These are phyloP conservation scores for Mormyrus iriodes DNA, from an alignment of 2,113 vertebrate species.

Conservation along the genomic window DNA sequence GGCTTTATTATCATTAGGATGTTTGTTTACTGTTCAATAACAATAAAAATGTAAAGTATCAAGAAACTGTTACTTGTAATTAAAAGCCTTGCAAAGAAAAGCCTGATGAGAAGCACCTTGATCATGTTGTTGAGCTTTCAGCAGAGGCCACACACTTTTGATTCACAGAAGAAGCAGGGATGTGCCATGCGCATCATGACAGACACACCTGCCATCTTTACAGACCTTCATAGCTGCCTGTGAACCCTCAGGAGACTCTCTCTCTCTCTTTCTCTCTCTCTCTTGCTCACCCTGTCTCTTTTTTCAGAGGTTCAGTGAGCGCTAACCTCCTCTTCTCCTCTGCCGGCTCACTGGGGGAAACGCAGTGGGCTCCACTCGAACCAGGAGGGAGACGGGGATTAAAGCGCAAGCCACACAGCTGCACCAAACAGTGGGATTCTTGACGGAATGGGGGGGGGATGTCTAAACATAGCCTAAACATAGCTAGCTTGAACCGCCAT, in stretches of 20 bases:
- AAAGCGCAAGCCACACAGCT: slow-evolving; percentile 8
- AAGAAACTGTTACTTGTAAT: slow-evolving; percentile 10
- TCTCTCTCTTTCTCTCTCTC: background rate
- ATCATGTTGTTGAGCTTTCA: background rate
- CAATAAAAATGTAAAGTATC: background rate
- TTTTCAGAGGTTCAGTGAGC: slow-evolving; percentile 9
- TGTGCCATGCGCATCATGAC: background rate
- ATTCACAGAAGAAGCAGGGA: background rate
- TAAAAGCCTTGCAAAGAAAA: slow-evolving; percentile 8
- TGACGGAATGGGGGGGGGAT: background rate
- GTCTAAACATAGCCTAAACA: slow-evolving; percentile 14
- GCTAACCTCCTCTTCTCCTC: background rate
- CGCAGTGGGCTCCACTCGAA: background rate
- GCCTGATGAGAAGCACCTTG: slow-evolving; percentile 13
- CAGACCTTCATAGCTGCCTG: background rate
- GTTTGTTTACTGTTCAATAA: background rate
- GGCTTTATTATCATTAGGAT: background rate
- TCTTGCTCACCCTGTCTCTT: background rate
- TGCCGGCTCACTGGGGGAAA: background rate
- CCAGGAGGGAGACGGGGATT: slow-evolving; percentile 3
- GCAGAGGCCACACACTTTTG: background rate
- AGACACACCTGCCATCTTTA: slow-evolving; percentile 2
- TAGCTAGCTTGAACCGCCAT: background rate
- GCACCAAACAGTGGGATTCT: slow-evolving; percentile 5
- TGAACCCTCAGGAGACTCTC: slow-evolving; percentile 5